Percentiles rank a stretch among this genome's conserved stretches.
These are phyloP conservation scores for Emys orbicularis DNA, from an alignment of 2,797 vertebrate genomes.

Conservation along the genomic window DNA sequence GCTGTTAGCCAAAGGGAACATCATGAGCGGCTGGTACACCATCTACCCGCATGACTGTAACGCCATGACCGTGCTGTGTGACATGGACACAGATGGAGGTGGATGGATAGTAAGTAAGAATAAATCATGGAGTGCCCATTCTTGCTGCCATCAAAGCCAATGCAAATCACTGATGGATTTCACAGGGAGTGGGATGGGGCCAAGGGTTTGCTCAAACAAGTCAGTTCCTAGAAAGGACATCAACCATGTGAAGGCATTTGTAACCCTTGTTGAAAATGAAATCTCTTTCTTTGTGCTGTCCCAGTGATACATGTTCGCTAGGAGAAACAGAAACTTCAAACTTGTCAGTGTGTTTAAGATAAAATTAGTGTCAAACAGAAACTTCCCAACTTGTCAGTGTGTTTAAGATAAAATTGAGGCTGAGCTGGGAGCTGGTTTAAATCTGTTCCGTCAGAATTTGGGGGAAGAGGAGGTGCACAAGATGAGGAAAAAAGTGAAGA, in stretches of 20 bases:
- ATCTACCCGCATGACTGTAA: conserved; percentile 46
- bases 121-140: neutral
- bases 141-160: neutral
- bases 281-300: neutral
- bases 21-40: conserved; percentile 62
- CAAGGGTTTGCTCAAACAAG: neutral
- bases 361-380: no score
- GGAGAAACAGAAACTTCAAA: no score
- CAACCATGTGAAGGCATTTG: neutral
- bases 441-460: neutral
- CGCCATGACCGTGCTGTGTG: conserved; percentile 46
- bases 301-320: neutral
- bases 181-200: conserved; percentile 1
- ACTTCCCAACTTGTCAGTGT: neutral
- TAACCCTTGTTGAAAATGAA: neutral
- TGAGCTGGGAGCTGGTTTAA: neutral
- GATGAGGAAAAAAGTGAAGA: neutral
- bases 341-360: no score
- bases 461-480: neutral
- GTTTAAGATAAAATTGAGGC: neutral
- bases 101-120: conserved; percentile 64
- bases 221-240: neutral
- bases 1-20: neutral
- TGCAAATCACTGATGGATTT: neutral
- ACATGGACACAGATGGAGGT: conserved; percentile 63